Evolutionary conservation across 2,888 invertebrate species (phyloP).

Genomic region (Tetranychus piercei): DNA sequence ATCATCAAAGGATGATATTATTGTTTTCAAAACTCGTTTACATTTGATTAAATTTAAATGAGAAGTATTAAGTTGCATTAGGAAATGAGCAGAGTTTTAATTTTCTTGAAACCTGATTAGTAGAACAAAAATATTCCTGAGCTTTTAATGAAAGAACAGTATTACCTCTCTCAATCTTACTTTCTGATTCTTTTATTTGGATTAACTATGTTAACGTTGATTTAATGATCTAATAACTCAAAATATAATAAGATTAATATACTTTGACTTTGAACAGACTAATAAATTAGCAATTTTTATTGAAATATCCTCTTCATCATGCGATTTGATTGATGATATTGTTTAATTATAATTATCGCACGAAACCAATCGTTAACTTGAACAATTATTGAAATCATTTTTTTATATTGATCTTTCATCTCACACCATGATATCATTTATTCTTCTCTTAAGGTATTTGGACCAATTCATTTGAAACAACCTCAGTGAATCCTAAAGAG

Average conservation of each 20-base stretch:
- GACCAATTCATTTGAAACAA: neutral
- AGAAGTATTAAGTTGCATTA: too few species aligned
- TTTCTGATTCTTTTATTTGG: neutral
- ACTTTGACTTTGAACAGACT: neutral
- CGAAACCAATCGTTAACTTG: too few species aligned
- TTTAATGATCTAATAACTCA: neutral
- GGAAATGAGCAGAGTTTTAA: too few species aligned
- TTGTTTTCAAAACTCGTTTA: too few species aligned
- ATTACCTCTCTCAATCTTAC: neutral
- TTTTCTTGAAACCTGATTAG: neutral
- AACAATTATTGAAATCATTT: too few species aligned
- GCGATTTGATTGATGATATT: too few species aligned
- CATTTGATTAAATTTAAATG: too few species aligned
- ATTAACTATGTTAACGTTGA: neutral
- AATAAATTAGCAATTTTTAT: too few species aligned
- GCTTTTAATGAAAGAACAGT: neutral
- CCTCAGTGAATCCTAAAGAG: conserved; percentile 26
- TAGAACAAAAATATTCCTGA: neutral
- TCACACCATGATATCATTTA: neutral
- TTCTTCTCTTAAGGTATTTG: neutral
- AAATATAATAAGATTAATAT: neutral
- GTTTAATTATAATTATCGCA: too few species aligned
- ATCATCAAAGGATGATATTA: too few species aligned
- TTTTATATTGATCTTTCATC: neutral
- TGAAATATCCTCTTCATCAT: too few species aligned